Base-by-base conservation (phyloP, 2,888 invertebrate genomes). In the Dynastes hyllus region DNA sequence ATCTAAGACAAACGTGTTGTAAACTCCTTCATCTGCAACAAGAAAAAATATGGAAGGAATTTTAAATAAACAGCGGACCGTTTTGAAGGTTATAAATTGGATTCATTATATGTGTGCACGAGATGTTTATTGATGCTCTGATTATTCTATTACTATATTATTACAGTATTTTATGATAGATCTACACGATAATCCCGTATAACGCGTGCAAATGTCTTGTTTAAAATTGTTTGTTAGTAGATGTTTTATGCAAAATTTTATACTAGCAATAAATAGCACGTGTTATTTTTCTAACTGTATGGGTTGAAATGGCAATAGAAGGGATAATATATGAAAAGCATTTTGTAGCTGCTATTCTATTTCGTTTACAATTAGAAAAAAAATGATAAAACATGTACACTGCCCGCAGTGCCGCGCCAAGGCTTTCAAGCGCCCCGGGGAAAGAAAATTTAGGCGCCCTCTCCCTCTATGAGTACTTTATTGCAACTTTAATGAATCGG, bases 1-100 rank as follows among this genome's bases (percentile, higher is more conserved):
- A 86, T 96, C 96, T 83, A 96, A 87, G 0, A 96, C 94, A 86
- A 95, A 96, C 0, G 96, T 96, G 86, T 96, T 96, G 90, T 97
- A 97, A 81, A 96, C 92, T 11, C 96, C 96, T 88, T 96, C 96
- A 88, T 96, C 96, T 96, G 87, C 53, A 90, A 89, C 80, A 77
- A 83, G 80, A 80, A 79, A 67, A 76, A 63, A 55, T 40, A 61
- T 3, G 37, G 51, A 61, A 3, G 13, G 45, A 45, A 29, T 32
- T 29, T 63, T 63, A 63, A 63, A 63, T 11, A 13, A 32, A 63
- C 13, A 63, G 27, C 13, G 16, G 27, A 40, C n/a, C 27, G 51
- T 51, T 69, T 16, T n/a, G 51, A 22, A 27, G 13, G 13, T 50
- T 50, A 69, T 69, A 69, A 67, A 67, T 50, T 50, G 50, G 29